These are phyloP conservation scores for Amphipyra berbera DNA, from an alignment of 2,888 invertebrate genomes.

Conservation along the genomic window DNA sequence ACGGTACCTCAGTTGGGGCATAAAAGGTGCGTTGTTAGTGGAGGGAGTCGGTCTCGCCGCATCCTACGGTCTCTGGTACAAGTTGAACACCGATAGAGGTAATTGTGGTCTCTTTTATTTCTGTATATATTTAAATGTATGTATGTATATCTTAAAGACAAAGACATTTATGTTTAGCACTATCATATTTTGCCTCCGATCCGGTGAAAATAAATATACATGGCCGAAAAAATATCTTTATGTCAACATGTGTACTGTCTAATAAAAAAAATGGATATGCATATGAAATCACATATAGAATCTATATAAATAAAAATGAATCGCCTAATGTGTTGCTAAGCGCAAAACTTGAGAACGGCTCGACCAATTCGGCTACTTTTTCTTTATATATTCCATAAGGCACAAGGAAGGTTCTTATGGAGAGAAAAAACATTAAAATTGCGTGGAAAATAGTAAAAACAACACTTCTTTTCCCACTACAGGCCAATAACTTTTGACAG, in stretches of 20 bases:
- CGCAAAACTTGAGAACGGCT: too few relatives aligned
- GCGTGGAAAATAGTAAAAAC: too few relatives aligned
- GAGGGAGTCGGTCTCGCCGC: constrained; percentile 91
- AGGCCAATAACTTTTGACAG: too few relatives aligned
- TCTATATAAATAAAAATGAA: too few relatives aligned
- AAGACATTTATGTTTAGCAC: constrained; percentile 15
- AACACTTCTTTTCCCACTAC: too few relatives aligned
- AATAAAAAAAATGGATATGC: constrained; percentile 19
- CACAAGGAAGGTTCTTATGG: too few relatives aligned
- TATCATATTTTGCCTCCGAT: not conserved
- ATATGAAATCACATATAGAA: not conserved
- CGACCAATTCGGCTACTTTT: too few relatives aligned
- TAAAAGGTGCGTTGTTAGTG: constrained; percentile 88
- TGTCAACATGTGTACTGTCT: constrained; percentile 44
- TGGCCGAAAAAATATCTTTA: constrained; percentile 3
- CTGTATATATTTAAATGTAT: constrained; percentile 5
- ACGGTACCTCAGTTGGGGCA: constrained; percentile 87
- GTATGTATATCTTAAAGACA: constrained; percentile 5
- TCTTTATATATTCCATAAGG: too few relatives aligned
- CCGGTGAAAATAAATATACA: constrained; percentile 4
- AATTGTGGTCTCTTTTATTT: constrained; percentile 65
- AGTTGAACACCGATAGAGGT: constrained; percentile 93
- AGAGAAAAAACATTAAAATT: too few relatives aligned
- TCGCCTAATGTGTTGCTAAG: too few relatives aligned
- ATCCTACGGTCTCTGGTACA: constrained; percentile 91